Conservation (phyloP, 2,888 invertebrate genomes). For the Drosophila fulvimacula region DNA sequence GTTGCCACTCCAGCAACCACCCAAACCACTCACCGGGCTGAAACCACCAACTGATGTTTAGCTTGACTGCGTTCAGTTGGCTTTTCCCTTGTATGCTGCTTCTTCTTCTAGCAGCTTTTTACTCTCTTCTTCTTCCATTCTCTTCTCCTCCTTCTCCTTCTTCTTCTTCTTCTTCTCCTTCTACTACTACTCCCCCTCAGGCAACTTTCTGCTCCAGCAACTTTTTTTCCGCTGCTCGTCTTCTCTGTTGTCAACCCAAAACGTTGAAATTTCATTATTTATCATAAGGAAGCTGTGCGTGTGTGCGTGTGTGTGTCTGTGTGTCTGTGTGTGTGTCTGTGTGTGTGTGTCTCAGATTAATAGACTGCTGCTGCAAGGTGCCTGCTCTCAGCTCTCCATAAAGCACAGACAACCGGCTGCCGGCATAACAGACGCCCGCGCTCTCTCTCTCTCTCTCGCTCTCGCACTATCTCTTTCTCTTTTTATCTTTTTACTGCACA, state of each 20-base stretch:
- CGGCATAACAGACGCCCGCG: conserved; percentile 20
- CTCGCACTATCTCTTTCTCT: conserved; percentile 3
- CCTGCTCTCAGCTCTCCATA: conserved; percentile 44
- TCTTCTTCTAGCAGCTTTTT: background rate
- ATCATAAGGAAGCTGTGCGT: conserved; percentile 65
- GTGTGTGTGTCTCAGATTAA: conserved; percentile 51
- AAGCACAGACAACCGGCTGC: conserved; percentile 36
- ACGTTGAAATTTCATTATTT: conserved; percentile 74
- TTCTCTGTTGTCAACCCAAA: conserved; percentile 57
- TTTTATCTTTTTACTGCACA: background rate
- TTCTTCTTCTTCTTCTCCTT: background rate
- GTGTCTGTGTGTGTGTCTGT: conserved; percentile 17
- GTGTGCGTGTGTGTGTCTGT: conserved; percentile 13
- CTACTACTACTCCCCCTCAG: background rate
- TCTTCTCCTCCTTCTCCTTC: background rate
- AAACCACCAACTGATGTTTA: conserved; percentile 33
- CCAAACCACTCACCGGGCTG: conserved; percentile 14
- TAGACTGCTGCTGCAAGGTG: conserved; percentile 73
- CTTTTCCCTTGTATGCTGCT: background rate
- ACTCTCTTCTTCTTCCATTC: background rate
- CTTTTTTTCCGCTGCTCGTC: conserved; percentile 17
- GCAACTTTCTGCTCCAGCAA: conserved; percentile 11
- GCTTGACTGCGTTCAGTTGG: conserved; percentile 34
- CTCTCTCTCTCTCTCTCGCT: background rate
- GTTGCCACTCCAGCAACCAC: conserved; percentile 71